Percentiles rank a stretch among this genome's conserved stretches.
These are phyloP conservation scores for Drosophila anceps DNA, from an alignment of 2,888 invertebrate species.

Conservation along the genomic window DNA sequence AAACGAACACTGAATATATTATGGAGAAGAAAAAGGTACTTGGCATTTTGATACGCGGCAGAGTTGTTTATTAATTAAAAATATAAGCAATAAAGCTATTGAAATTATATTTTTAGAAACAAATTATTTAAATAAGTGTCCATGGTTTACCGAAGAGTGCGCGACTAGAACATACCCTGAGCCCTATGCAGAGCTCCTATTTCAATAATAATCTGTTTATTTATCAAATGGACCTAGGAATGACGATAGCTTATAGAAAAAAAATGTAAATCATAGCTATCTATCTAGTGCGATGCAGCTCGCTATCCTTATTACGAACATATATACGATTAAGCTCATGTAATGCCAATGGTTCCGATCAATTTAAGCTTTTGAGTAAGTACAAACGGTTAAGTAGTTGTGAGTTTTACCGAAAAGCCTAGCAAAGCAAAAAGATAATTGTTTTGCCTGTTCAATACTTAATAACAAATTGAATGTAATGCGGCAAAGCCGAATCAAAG, in stretches of 20 bases:
- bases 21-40: slow-evolving; percentile 13
- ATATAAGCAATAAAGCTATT: not conserved
- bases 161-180: not conserved
- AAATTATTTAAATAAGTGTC: too few relatives aligned
- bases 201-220: not conserved
- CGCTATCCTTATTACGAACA: not conserved
- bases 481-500: not conserved
- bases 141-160: not conserved
- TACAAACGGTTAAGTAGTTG: not conserved
- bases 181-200: not conserved
- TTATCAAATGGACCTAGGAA: not conserved
- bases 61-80: slow-evolving; percentile 11
- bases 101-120: not conserved
- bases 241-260: too few relatives aligned
- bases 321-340: not conserved
- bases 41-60: slow-evolving; percentile 27
- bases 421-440: not conserved
- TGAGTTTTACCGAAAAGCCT: not conserved
- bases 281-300: too few relatives aligned
- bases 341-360: not conserved
- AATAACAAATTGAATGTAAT: not conserved
- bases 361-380: not conserved
- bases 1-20: slow-evolving; percentile 33
- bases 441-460: not conserved
- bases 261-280: too few relatives aligned